A percentile compares a stretch with the other conserved stretches of the same genome.
These are phyloP conservation scores for Podilymbus podiceps DNA, from an alignment of 2,113 vertebrate species.

Conservation along the genomic window DNA sequence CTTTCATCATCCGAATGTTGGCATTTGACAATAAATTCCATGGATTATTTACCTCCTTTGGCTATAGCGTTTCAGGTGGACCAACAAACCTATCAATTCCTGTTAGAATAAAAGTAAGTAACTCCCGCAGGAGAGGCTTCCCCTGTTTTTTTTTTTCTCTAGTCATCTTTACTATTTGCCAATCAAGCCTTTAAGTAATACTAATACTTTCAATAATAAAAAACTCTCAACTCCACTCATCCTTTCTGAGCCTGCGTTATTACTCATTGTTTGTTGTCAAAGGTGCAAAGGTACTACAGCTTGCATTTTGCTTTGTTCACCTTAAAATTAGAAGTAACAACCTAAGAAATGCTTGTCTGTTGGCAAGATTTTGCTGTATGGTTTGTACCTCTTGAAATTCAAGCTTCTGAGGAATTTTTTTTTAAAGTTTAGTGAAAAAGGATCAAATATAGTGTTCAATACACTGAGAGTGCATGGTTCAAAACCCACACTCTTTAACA, in stretches of 20 bases:
- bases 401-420: not conserved
- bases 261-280: not conserved
- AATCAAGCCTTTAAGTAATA: not conserved
- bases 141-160: not conserved
- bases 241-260: not conserved
- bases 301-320: not conserved
- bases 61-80: not conserved
- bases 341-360: not conserved
- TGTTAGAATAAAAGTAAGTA: not conserved
- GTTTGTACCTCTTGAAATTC: not conserved
- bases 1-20: not conserved
- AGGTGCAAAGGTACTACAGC: not conserved
- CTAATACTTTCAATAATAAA: not conserved
- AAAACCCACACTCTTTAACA: not conserved
- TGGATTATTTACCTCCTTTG: not conserved
- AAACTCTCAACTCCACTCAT: not conserved
- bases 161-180: not conserved
- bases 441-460: not conserved
- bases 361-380: not conserved
- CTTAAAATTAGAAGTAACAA: not conserved
- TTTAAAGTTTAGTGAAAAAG: not conserved
- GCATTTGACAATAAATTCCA: not conserved
- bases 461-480: not conserved
- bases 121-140: not conserved
- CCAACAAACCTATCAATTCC: not conserved